Evolutionary conservation across 2,888 invertebrate species (phyloP).

Genomic region (Heteropelma amictum): DNA sequence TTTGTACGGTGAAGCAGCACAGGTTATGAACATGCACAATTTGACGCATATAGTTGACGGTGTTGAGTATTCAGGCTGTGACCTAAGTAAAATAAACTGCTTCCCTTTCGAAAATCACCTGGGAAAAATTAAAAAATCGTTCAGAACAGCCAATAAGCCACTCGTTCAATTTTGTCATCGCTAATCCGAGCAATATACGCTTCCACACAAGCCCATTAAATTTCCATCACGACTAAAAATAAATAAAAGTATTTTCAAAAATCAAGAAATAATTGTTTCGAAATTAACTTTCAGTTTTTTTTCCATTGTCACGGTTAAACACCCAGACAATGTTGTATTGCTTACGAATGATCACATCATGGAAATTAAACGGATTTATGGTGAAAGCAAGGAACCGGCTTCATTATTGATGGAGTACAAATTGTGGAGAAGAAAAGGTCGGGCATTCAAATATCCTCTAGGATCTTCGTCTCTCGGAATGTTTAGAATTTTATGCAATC

Average conservation of each 20-base stretch:
- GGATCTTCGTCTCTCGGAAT: too few relatives aligned
- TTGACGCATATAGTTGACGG: conserved; percentile 44
- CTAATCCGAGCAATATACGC: background rate
- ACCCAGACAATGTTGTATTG: background rate
- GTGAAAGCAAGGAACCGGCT: too few relatives aligned
- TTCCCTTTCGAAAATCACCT: conserved; percentile 46
- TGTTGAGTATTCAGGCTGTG: conserved; percentile 34
- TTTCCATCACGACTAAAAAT: background rate
- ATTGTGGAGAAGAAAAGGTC: too few relatives aligned
- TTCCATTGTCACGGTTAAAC: background rate
- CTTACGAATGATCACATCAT: too few relatives aligned
- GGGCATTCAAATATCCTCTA: too few relatives aligned
- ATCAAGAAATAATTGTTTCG: background rate
- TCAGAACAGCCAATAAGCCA: conserved; percentile 32
- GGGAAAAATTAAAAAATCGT: conserved; percentile 35
- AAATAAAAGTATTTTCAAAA: background rate
- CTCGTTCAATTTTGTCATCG: conserved; percentile 45
- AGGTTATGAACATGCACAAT: conserved; percentile 48
- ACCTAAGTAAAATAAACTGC: conserved; percentile 30
- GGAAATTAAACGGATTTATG: too few relatives aligned
- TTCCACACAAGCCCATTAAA: background rate
- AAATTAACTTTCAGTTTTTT: background rate
- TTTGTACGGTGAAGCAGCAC: conserved; percentile 38
- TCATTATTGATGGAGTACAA: too few relatives aligned
- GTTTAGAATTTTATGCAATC: too few relatives aligned